Evolutionary conservation across 2,113 vertebrate species (phyloP).

Genomic region (Cichladusa arquata): DNA sequence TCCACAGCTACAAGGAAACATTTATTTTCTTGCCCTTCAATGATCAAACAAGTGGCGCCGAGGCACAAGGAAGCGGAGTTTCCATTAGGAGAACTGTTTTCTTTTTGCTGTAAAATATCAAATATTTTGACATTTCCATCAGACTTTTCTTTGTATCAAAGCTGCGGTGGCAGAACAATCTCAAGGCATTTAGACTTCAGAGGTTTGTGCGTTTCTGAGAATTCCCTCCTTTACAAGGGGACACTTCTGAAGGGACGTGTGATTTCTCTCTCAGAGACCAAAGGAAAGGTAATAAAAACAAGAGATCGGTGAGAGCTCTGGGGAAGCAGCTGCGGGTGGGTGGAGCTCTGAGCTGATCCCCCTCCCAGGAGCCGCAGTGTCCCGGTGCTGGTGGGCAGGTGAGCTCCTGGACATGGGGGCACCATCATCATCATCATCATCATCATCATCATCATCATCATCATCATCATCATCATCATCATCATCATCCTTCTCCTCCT

Average conservation of each 20-base stretch:
- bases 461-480: not conserved
- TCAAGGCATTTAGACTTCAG: constrained; percentile 50
- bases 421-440: not conserved
- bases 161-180: constrained; percentile 55
- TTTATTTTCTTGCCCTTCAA: constrained; percentile 67
- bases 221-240: not conserved
- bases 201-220: not conserved
- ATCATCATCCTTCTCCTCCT: too few relatives aligned
- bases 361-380: not conserved
- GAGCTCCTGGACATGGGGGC: rapidly evolving
- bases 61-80: constrained; percentile 26
- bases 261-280: not conserved
- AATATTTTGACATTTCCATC: constrained; percentile 71
- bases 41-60: constrained; percentile 54
- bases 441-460: not conserved
- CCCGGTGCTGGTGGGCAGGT: rapidly evolving
- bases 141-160: constrained; percentile 58
- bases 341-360: rapidly evolving
- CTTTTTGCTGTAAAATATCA: constrained; percentile 64
- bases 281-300: not conserved
- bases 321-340: not conserved
- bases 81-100: constrained; percentile 60
- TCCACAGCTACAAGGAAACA: constrained; percentile 45
- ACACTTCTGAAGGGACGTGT: constrained; percentile 12
- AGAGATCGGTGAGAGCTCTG: not conserved